Base-by-base conservation (phyloP, 2,113 vertebrate species). In the Anguilla rostrata region DNA sequence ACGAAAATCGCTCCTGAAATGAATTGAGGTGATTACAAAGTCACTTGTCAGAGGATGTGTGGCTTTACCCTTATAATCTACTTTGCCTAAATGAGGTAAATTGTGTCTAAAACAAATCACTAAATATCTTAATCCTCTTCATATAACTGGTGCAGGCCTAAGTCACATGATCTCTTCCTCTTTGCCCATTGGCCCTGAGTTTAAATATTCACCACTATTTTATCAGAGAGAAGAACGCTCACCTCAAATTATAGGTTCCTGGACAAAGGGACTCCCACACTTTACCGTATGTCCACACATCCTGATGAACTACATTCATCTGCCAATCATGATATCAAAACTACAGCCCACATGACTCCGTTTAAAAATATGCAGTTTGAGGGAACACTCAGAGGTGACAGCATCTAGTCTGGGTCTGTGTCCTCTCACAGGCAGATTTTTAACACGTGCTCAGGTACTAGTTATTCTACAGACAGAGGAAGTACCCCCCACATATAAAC, bases 101-200 rank as follows among this genome's bases (percentile, higher is more conserved):
- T 84, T 80, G 34, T 86, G n/a, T 85, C 83, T 84, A 66, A 75
- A 87, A 81, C 56, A 34, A n/a, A 57, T 40, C 43, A 83, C 46
- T 57, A 81, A 20, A 79, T 82, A 88, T 79, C 87, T 87, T 34
- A 34, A 34, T 34, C 34, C 34, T 34, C 34, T 34, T 34, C 34
- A 34, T 34, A 34, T 34, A 34, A 34, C 1, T 34, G 34, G 34
- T 34, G 34, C 34, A 34, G 34, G 34, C 34, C 34, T 34, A 6
- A 46, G 43, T 8, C 63, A 71, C 63, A 18, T 71, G 63, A 26
- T 9, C 43, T 46, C 43, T 46, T 46, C 43, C 43, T 9, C 43
- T 46, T 46, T 9, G 9, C 43, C 43, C 43, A 46, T 46, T 46
- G 43, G 9, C 9, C 43, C 43, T 9, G 9, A 46, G 43, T 46